A percentile compares a stretch with the other conserved stretches of the same genome.
Evolutionary conservation across 2,888 invertebrate genomes (phyloP).

Genomic region (Prosopocoilus inquinatus): DNA sequence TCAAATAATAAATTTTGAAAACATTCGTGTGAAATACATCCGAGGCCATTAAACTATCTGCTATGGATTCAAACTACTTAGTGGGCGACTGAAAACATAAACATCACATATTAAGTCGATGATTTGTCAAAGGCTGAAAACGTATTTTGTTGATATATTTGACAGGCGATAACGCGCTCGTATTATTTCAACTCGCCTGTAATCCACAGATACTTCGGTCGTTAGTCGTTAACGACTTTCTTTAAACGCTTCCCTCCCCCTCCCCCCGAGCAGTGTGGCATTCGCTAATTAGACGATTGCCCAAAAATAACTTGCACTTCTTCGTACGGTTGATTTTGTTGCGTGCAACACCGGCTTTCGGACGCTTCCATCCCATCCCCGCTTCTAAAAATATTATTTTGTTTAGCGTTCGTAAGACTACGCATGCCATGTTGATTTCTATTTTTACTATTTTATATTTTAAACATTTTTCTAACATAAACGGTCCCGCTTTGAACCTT

Average conservation of each 20-base stretch:
- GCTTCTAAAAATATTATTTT: conserved; percentile 10
- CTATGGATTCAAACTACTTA: background rate
- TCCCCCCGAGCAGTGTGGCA: conserved; percentile 33
- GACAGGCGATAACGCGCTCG: conserved; percentile 42
- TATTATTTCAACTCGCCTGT: conserved; percentile 38
- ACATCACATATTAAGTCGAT: conserved; percentile 23
- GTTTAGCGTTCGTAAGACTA: conserved; percentile 14
- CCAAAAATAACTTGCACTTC: conserved; percentile 9
- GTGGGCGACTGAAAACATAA: conserved; percentile 7
- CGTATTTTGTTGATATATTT: conserved; percentile 41
- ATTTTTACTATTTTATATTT: conserved; percentile 18
- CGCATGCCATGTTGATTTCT: conserved; percentile 16
- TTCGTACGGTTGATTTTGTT: background rate
- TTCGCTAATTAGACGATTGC: conserved; percentile 41
- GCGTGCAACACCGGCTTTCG: background rate
- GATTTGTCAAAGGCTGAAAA: conserved; percentile 38
- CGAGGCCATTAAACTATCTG: background rate
- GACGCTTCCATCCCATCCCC: background rate
- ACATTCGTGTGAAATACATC: background rate
- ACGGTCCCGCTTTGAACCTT: too few species aligned
- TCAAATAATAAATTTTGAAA: conserved; percentile 2
- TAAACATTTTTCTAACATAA: conserved; percentile 16
- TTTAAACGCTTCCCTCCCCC: conserved; percentile 30
- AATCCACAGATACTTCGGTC: conserved; percentile 33
- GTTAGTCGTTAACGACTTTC: conserved; percentile 41